Base-by-base conservation (phyloP, 2,797 vertebrate species). In the Heterohyrax brucei region DNA sequence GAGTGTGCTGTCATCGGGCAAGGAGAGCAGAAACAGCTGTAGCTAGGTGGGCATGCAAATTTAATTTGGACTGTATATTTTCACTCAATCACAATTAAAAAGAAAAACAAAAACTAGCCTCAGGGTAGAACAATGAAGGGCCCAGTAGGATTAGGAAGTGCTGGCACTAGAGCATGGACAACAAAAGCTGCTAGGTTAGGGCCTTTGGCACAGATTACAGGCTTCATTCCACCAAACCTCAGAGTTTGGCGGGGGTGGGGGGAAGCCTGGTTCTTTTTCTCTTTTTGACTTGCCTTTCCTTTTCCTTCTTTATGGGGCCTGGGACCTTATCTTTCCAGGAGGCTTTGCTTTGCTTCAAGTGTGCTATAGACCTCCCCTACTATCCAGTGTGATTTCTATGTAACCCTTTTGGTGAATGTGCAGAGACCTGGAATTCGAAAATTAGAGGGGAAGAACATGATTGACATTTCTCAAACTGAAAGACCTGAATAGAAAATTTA, bases 341-440 rank as follows among this genome's bases (percentile, higher is more conserved):
- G 62, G 22, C 56, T 87, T 89, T 5, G 16, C 61, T 79, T 95
- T 89, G 33, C 64, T 90, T 59, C 75, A 59, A 79, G 26, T 83
- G 28, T 84, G 73, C 18, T 53, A 64, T 46, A 56, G 66, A 75
- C 4, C 5, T 73, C 56, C 62, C 93, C 72, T 61, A 30, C 62
- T 83, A 3, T 76, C 33, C 33, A 8, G 1, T 46, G 48, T 39
- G 39, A 39, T 39, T 39, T 39, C 39, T 39, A 39, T 39, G 39
- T 39, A 39, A 39, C 39, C 39, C 39, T 39, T 39, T 39, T 39
- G 39, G 39, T 39, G 39, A 39, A 39, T 39, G 39, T 39, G 39
- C 39, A 39, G 39, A 39, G 39, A 39, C 39, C 39, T 39, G 39
- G 39, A 39, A 39, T 39, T 39, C 39, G 39, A 39, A 39, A 39